Percentiles rank a stretch among this genome's conserved stretches.
phyloP scores from a whole-genome alignment of 2,888 invertebrate genomes.

The Spodoptera picta region DNA sequence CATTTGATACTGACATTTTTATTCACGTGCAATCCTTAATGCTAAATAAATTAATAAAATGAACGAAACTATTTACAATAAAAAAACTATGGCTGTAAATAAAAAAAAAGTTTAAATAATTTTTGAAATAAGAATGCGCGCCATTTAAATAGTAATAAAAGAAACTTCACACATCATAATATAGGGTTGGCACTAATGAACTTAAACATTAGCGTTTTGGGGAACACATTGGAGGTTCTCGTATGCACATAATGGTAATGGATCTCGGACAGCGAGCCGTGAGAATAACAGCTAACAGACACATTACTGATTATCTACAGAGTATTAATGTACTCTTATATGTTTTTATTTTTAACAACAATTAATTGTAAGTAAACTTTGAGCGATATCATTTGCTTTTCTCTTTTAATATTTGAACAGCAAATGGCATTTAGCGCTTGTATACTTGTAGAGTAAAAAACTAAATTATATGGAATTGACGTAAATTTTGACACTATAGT shows the following conservation, averaged over 20 bases:
- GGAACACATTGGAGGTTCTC: slow-evolving; percentile 51
- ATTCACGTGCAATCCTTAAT: neutral
- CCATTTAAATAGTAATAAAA: slow-evolving; percentile 36
- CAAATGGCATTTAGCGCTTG: too few relatives aligned
- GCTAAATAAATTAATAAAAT: too few relatives aligned
- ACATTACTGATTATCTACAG: slow-evolving; percentile 78
- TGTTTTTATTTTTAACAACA: slow-evolving; percentile 55
- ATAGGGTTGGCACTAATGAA: slow-evolving; percentile 53
- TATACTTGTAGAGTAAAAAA: too few relatives aligned
- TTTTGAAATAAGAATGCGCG: slow-evolving; percentile 18
- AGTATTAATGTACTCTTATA: slow-evolving; percentile 67
- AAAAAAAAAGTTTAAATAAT: neutral
- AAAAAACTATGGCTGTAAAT: neutral
- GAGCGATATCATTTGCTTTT: slow-evolving; percentile 49
- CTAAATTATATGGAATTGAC: too few relatives aligned
- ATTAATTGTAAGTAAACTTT: slow-evolving; percentile 57
- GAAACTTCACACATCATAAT: slow-evolving; percentile 48
- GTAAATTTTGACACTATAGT: too few relatives aligned
- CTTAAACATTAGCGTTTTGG: slow-evolving; percentile 61
- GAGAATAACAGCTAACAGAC: slow-evolving; percentile 72
- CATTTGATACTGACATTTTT: slow-evolving; percentile 1
- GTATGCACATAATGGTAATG: slow-evolving; percentile 59
- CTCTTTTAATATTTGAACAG: slow-evolving; percentile 23
- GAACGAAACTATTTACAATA: neutral
- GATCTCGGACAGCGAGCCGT: slow-evolving; percentile 59